Evolutionary conservation across 2,888 invertebrate genomes (phyloP), one percentile per base, ranked within the genome.

Genomic region (Acanthopleura granulata): DNA sequence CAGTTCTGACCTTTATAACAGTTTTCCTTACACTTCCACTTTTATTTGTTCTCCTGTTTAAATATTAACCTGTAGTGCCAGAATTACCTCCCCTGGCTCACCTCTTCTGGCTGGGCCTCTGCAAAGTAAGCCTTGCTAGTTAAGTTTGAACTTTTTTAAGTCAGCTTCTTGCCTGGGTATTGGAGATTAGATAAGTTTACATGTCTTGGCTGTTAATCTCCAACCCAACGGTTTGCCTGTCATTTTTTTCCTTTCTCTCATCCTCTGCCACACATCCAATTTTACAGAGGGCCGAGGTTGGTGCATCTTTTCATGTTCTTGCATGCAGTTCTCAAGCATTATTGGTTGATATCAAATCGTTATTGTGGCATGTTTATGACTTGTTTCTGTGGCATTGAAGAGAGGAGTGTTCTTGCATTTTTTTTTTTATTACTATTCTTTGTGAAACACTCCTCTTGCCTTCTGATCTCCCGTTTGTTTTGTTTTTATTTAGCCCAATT

Each of bases 101-200:
- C 57, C 40, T 40, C 40, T 40, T 40, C 40, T 40, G 40, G 40
- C 40, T 40, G 40, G 40, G 40, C 40, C 40, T 40, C 40, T 40
- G 40, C 40, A 40, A 40, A 40, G 40, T 40, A 40, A 40, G 40
- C 40, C 57, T 57, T 18, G 57, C 22, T 57, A 22, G 22, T 57
- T 57, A 22, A 57, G 57, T 57, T 57, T 57, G 57, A 57, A 57
- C 57, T 57, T 57, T 57, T 57, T 57, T 66, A 66, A 22, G 22
- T 66, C 15, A 66, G 66, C 66, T 66, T 66, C 25, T 27, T 66
- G 66, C 66, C 66, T 66, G 66, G 29, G 66, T 66, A 16, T 27
- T 57, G 57, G 57, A 57, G 57, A 57, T 40, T 40, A 57, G 57
- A n/a, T 57, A 22, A 57, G 1, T 57, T 57, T 18, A 57, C 18